Evolutionary conservation across 1,140 invertebrate genomes (phyloP), one percentile per base, ranked within the genome.

Genomic region (Drosophila hydei): DNA sequence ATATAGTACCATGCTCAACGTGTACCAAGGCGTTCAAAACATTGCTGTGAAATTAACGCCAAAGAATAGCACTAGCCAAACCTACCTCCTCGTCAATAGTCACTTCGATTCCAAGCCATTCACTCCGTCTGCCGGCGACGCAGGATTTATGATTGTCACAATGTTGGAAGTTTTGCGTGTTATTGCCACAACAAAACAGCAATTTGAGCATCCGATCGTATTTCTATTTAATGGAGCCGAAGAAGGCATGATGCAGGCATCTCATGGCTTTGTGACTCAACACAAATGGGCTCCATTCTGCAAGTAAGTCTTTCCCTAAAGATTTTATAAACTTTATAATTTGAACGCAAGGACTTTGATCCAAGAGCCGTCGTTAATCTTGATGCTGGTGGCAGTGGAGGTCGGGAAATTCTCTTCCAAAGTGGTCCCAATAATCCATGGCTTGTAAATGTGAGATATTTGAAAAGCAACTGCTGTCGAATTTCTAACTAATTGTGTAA

Each of bases 331-430:
- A 7, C 2, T n/a, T 97, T 48, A 96, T 96, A 80, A 96, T 3
- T 38, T 97, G 92, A 43, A 16, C 33, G 6, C 11, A 7, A 14
- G n/a, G n/a, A n/a, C 14, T 50, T 11, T 4, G 47, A 4, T n/a
- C 2, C 4, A 6, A 33, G 94, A 88, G 96, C 96, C 3, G 97
- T 99, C 91, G 95, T 99, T 60, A 99, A 99, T 93, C 92, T 99
- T 64, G 98, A 99, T 93, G 96, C 97, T 30, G 98, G 97, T 91
- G 98, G 98, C 23, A 96, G 96, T 67, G 97, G 97, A 27, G 97
- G 97, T 9, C 94, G 96, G 79, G 98, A 99, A 93, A 94, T 98
- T 75, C 93, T 99, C 33, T 99, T 99, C 92, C 98, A 99, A 93
- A 95, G 96, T 69, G 97, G 97, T 33, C 97, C 97, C 21, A 94